Percentiles rank a stretch among this genome's conserved stretches.
Conservation (phyloP, 2,888 invertebrate genomes). For the Uropetala carovei region DNA sequence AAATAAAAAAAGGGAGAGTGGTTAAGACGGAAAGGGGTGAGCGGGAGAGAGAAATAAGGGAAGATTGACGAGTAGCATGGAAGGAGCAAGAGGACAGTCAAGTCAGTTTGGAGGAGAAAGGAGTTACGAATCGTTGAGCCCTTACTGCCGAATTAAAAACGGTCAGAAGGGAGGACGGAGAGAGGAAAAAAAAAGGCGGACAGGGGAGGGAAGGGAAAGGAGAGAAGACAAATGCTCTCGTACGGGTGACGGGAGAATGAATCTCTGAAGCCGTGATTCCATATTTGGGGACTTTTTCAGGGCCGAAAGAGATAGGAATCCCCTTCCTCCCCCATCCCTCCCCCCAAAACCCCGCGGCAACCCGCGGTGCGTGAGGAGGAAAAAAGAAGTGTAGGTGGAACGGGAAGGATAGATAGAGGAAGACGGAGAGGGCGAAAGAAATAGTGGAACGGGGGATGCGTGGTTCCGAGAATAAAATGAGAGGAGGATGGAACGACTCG, state of each 20-base stretch:
- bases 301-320: background rate
- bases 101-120: no score
- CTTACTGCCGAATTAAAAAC: background rate
- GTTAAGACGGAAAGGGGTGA: no score
- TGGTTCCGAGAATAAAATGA: background rate
- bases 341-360: background rate
- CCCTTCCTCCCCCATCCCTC: background rate
- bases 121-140: background rate
- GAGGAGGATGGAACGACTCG: background rate
- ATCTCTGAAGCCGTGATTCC: constrained; percentile 14
- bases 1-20: no score
- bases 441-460: background rate
- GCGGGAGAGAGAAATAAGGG: no score
- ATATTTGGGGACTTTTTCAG: constrained; percentile 38
- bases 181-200: background rate
- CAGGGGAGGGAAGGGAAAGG: background rate
- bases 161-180: background rate
- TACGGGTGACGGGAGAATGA: constrained; percentile 28
- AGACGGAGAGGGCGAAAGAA: background rate
- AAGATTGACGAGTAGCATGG: no score
- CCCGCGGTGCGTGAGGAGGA: background rate
- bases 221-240: constrained; percentile 37
- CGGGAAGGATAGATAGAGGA: background rate
- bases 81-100: no score
- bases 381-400: background rate